Evolutionary conservation across 1,140 invertebrate genomes (phyloP).

Genomic region (Lepidotrigona ventralis): DNA sequence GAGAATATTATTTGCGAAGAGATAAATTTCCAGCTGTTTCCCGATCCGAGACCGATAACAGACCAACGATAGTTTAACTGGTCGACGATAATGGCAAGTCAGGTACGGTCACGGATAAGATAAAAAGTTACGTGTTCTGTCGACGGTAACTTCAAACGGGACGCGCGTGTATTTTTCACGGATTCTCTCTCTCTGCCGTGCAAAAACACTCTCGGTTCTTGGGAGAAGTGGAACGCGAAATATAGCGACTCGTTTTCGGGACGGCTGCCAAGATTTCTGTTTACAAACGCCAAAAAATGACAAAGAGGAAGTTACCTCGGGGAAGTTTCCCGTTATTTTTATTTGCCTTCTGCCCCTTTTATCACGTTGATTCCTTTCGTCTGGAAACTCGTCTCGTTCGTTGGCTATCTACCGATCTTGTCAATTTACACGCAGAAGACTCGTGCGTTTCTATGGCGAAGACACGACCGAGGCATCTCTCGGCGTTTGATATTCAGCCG

Average conservation of each 20-base stretch:
- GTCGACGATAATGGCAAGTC: not conserved
- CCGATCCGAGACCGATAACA: not conserved
- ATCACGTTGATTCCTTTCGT: not conserved
- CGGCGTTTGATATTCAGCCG: not conserved
- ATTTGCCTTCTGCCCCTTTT: no score
- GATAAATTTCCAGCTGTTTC: not conserved
- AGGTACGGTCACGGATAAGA: conserved; percentile 1
- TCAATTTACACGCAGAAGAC: conserved; percentile 47
- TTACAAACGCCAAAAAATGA: conserved; percentile 70
- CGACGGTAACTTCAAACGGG: not conserved
- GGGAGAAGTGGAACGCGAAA: conserved; percentile 1
- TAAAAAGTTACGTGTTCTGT: conserved; percentile 15
- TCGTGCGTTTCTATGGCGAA: not conserved
- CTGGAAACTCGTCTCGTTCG: conserved; percentile 45
- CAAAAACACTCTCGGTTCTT: not conserved
- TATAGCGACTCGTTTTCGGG: conserved; percentile 35
- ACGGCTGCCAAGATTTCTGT: conserved; percentile 64
- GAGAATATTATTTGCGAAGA: not conserved
- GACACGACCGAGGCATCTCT: not conserved
- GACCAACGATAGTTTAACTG: not conserved
- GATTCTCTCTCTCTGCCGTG: not conserved
- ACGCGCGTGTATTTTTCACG: conserved; percentile 28
- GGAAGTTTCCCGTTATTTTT: conserved; percentile 58
- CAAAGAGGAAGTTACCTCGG: conserved; percentile 51
- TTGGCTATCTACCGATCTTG: conserved; percentile 13